Conservation (phyloP, 2,797 vertebrate genomes). For the Nannoperca obscura region DNA sequence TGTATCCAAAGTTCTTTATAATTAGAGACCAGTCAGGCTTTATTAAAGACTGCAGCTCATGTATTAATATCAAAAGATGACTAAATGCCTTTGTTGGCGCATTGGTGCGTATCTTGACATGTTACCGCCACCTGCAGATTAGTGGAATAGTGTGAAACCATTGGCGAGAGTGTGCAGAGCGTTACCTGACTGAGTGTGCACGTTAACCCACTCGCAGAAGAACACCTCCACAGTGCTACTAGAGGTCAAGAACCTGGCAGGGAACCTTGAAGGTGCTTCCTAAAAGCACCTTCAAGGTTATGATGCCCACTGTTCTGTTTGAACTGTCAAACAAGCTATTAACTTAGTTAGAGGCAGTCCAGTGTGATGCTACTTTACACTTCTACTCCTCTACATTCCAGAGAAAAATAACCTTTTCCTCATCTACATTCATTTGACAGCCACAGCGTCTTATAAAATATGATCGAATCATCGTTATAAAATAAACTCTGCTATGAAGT, state of each 20-base stretch:
- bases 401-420: neutral
- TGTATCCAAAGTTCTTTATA: too few relatives aligned
- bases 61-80: constrained; percentile 5
- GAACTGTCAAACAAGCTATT: neutral
- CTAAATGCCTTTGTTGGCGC: neutral
- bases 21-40: neutral
- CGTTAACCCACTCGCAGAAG: neutral
- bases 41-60: neutral
- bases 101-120: neutral
- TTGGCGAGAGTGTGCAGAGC: too few relatives aligned
- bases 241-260: neutral
- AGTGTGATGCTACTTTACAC: neutral
- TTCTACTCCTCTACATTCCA: neutral
- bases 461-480: neutral
- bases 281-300: neutral
- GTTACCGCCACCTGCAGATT: constrained; percentile 2
- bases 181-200: neutral
- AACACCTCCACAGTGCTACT: neutral
- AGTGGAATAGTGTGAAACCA: neutral
- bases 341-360: neutral
- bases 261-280: neutral
- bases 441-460: neutral
- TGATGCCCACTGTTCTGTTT: neutral
- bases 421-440: neutral
- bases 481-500: neutral